A percentile compares a stretch with the other conserved stretches of the same genome.
phyloP scores from a whole-genome alignment of 2,888 invertebrate genomes.

The Gastrophysa polygoni region DNA sequence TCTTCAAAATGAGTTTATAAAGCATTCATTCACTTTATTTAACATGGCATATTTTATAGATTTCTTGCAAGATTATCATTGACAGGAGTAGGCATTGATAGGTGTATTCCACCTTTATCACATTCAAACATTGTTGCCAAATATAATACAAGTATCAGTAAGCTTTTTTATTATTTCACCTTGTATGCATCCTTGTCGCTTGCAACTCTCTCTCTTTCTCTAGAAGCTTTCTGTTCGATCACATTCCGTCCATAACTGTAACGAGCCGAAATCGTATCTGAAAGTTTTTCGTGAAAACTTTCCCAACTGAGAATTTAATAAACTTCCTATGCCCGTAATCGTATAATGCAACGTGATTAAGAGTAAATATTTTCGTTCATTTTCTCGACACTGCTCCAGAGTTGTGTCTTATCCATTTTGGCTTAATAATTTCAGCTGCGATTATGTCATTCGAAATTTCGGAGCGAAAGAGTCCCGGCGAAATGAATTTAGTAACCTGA shows the following conservation, averaged over 20 bases:
- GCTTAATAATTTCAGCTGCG: constrained; percentile 34
- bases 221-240: not conserved
- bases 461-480: constrained; percentile 21
- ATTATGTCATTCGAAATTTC: constrained; percentile 35
- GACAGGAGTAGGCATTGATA: no score
- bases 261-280: not conserved
- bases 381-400: not conserved
- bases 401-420: constrained; percentile 31
- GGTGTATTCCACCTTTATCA: no score
- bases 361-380: constrained; percentile 20
- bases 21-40: no score
- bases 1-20: no score
- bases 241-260: not conserved
- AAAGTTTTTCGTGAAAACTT: not conserved
- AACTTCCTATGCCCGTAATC: constrained; percentile 6
- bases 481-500: constrained; percentile 41
- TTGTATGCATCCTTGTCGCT: no score
- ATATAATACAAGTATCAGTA: no score
- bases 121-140: no score
- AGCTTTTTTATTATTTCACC: no score
- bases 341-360: constrained; percentile 16
- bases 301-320: not conserved
- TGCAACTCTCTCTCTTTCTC: not conserved
- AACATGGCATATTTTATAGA: no score
- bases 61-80: no score